Base-by-base conservation (phyloP, 92 coral and sea anemone species). In the Muricea muricata region DNA sequence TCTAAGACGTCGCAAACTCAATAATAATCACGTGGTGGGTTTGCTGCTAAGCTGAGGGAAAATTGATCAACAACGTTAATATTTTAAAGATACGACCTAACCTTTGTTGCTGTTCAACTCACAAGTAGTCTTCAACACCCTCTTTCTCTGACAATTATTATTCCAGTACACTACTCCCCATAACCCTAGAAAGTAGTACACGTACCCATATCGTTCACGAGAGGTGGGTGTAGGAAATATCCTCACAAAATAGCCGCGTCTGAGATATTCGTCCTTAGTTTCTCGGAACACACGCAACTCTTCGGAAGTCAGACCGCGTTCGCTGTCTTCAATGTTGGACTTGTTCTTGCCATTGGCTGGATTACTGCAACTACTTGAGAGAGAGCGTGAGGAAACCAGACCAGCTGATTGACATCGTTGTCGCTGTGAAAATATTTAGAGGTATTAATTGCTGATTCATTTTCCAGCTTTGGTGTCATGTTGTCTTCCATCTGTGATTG, bases 161-260 rank as follows among this genome's bases (percentile, higher is more conserved):
- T n/a, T n/a, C n/a, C n/a, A n/a, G n/a, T n/a, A n/a, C 4, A 4
- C 4, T 11, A 65, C 37, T 14, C 17, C 20, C 25, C 72, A 34
- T 15, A 58, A 24, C 30, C n/a, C n/a, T n/a, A n/a, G n/a, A n/a
- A 23, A 37, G 20, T 0, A 18, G 6, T 17, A 12, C 33, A 35
- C 90, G 45, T 74, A 97, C 99, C 99, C 94, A 40, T 97, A 94
- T 25, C 92, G 72, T 86, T 97, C 98, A 92, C 99, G 94, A 20
- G 99, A 93, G 70, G 93, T 96, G 15, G 98, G 92, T 6, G 99
- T 70, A 7, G 99, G 99, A 76, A 97, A 97, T 33, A 97, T 89
- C 71, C 99, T 50, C 24, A 92, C 98, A 55, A 93, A 97, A 29
- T 96, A 94, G 52, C 99, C 99, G 25, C 97, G 84, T 77, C 97